Base-by-base conservation (phyloP, 2,888 invertebrate genomes). In the Noctuana brunneofusca region DNA sequence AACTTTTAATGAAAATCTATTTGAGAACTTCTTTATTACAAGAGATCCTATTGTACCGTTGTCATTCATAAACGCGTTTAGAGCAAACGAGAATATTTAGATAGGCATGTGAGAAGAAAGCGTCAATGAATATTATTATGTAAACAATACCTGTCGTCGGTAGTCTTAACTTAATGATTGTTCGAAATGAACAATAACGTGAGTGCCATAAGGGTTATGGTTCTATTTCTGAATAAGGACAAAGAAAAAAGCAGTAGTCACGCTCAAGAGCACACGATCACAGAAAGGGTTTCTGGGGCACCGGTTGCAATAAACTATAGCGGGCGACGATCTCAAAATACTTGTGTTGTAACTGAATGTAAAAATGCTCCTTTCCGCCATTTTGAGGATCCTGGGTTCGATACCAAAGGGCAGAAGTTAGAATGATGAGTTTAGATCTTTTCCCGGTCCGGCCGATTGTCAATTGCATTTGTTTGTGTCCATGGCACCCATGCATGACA, bases 191-290 rank as follows among this genome's bases (percentile, higher is more conserved):
- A 56, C 56, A 56, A 56, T 63, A 63, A 52, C 12, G 9, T 9
- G 9, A 43, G 5, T 52, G 58, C 58, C 55, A 66, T 63, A 71
- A 70, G 68, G 69, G 62, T 54, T 65, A 75, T 60, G 69, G 68
- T 75, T 55, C 63, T 65, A 43, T 68, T 63, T 64, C 52, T 11
- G 65, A 66, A 68, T 66, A 66, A 64, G 64, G 58, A 64, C 62
- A 66, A 65, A 57, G 67, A 69, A 69, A 80, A 75, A 79, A 73
- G 65, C 65, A 68, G 71, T 11, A 76, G 84, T 84, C 83, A 87
- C 83, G 86, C 79, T 79, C 72, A 66, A 73, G 64, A 76, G 76
- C 75, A 74, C 78, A 76, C 74, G 75, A 77, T 75, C 71, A 74
- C 75, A 80, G 71, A 73, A 74, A 75, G 71, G 70, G 71, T 70